Evolutionary conservation across 2,888 invertebrate species (phyloP).

Genomic region (Notocelia uddmanniana): DNA sequence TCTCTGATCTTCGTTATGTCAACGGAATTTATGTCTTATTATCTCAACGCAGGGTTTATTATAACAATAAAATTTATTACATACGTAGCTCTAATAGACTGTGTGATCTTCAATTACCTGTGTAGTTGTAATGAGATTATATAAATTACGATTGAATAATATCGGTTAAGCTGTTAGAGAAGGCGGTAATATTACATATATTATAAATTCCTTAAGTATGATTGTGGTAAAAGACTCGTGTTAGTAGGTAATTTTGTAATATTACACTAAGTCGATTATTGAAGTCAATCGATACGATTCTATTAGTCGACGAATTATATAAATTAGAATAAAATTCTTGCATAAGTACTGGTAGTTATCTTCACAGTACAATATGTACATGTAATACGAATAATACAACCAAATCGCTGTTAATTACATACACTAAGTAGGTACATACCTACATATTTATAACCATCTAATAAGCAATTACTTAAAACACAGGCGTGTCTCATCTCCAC

Average conservation of each 20-base stretch:
- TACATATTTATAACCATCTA: too few species aligned
- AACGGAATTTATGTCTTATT: conserved; percentile 36
- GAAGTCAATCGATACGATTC: not conserved
- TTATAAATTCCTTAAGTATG: conserved; percentile 8
- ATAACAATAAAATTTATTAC: not conserved
- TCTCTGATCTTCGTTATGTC: conserved; percentile 23
- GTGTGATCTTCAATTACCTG: conserved; percentile 35
- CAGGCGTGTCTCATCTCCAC: too few species aligned
- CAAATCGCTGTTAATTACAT: too few species aligned
- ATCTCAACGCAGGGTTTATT: conserved; percentile 4
- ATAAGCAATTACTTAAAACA: too few species aligned
- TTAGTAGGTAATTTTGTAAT: not conserved
- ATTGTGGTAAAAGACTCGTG: not conserved
- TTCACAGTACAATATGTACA: too few species aligned
- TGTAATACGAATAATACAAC: too few species aligned
- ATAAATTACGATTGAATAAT: conserved; percentile 40
- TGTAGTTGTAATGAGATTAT: conserved; percentile 37
- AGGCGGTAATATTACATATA: conserved; percentile 15
- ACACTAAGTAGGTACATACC: too few species aligned
- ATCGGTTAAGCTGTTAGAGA: conserved; percentile 20
- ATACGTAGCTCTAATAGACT: not conserved
- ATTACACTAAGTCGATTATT: conserved; percentile 2
- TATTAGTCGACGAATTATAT: not conserved
- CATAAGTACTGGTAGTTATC: too few species aligned
- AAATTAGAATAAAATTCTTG: not conserved